Evolutionary conservation across 1,140 invertebrate species (phyloP), one percentile per base, ranked within the genome.

Genomic region (Conopomorpha cramerella): DNA sequence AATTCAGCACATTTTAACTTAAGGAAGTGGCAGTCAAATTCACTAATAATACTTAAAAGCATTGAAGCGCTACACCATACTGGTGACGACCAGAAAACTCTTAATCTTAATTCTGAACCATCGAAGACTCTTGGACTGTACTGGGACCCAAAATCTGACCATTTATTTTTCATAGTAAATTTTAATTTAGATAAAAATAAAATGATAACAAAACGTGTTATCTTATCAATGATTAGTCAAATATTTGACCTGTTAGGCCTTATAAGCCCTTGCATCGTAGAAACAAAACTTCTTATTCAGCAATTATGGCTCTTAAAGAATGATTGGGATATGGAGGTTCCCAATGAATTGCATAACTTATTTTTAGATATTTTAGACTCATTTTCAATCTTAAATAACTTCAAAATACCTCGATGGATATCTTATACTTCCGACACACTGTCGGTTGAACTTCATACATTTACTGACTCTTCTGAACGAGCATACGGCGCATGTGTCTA

Each of bases 171-270:
- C 36, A 30, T 16, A n/a, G n/a, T n/a, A n/a, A n/a, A n/a, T 25
- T 39, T 42, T 12, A 36, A 34, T 28, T 30, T 42, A 1, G 11
- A 31, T 11, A 10, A 2, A n/a, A 3, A 13, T 16, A 19, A 36
- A 12, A 33, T 35, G 16, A 13, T 41, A 8, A 45, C 43, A 12
- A 47, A 43, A 16, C 23, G 45, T 3, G 6, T 36, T 16, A 41
- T 47, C 11, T 16, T 47, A 15, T 38, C 41, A 8, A n/a, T 35
- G 13, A 36, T 47, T 14, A 34, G 19, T 14, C 38, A 43, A 37
- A 35, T 48, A 13, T 48, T 48, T 34, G 46, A 49, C 28, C 43
- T 39, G 16, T 29, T 49, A 27, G 46, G 46, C 8, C 23, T 42
- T 8, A 17, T 49, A 25, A 19, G 19, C 3, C 46, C 46, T 4